Conservation (phyloP, 2,888 invertebrate species). For the Temnothorax ravouxi region DNA sequence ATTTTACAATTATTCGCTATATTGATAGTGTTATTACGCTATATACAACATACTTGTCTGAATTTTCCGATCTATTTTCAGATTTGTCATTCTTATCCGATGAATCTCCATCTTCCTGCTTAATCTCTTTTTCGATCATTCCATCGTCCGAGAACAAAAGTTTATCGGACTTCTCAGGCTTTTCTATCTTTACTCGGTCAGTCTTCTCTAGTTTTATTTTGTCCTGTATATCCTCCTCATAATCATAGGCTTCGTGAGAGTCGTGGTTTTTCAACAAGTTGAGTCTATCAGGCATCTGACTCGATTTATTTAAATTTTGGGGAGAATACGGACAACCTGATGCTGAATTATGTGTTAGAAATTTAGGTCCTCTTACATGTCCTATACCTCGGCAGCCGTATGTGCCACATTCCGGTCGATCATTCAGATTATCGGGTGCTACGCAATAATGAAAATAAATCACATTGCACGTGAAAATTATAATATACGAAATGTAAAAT, state of each 20-base stretch:
- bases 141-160: slow-evolving; percentile 77
- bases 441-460: slow-evolving; percentile 48
- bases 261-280: slow-evolving; percentile 82
- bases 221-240: slow-evolving; percentile 81
- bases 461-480: neutral
- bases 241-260: slow-evolving; percentile 83
- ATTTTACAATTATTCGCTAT: neutral
- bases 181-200: slow-evolving; percentile 81
- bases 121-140: slow-evolving; percentile 80
- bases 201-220: slow-evolving; percentile 80
- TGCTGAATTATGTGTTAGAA: slow-evolving; percentile 91
- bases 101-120: slow-evolving; percentile 83
- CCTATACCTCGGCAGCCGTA: slow-evolving; percentile 96
- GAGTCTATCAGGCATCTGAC: slow-evolving; percentile 87
- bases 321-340: slow-evolving; percentile 92
- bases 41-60: slow-evolving; percentile 80
- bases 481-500: neutral
- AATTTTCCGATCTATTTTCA: slow-evolving; percentile 79
- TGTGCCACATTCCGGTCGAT: slow-evolving; percentile 92
- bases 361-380: slow-evolving; percentile 93
- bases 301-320: slow-evolving; percentile 87
- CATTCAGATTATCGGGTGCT: slow-evolving; percentile 90
- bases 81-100: slow-evolving; percentile 81
- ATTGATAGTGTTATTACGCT: neutral
- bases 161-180: slow-evolving; percentile 75